Conservation (phyloP, 1,140 invertebrate genomes). For the Pantala flavescens region DNA sequence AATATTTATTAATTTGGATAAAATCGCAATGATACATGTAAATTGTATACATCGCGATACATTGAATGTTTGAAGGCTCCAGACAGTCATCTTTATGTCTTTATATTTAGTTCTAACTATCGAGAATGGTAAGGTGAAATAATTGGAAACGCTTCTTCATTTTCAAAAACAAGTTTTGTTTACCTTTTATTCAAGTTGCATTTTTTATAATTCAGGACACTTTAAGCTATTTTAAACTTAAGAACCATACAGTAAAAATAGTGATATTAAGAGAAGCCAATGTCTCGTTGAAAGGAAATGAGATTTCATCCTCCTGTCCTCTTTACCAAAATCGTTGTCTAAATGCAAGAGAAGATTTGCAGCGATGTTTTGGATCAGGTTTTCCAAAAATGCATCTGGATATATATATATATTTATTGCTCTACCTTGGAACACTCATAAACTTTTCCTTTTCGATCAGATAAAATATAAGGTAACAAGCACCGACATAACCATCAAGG, state of each 20-base stretch:
- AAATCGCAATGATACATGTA: too few relatives aligned
- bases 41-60: too few relatives aligned
- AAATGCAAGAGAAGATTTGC: background rate
- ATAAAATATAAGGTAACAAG: too few relatives aligned
- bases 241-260: slow-evolving; percentile 2
- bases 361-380: background rate
- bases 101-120: too few relatives aligned
- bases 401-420: too few relatives aligned
- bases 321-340: background rate
- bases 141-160: background rate
- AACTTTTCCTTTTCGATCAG: too few relatives aligned
- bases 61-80: too few relatives aligned
- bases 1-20: too few relatives aligned
- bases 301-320: background rate
- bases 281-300: background rate
- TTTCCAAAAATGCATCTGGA: background rate
- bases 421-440: too few relatives aligned
- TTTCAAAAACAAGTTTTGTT: slow-evolving; percentile 5
- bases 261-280: background rate
- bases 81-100: too few relatives aligned
- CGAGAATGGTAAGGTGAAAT: background rate
- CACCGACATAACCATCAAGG: too few relatives aligned
- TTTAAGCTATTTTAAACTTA: background rate
- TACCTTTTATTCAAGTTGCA: background rate
- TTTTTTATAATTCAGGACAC: background rate